These are phyloP conservation scores for Aldrovandia affinis DNA, from an alignment of 2,797 vertebrate genomes.

Conservation along the genomic window DNA sequence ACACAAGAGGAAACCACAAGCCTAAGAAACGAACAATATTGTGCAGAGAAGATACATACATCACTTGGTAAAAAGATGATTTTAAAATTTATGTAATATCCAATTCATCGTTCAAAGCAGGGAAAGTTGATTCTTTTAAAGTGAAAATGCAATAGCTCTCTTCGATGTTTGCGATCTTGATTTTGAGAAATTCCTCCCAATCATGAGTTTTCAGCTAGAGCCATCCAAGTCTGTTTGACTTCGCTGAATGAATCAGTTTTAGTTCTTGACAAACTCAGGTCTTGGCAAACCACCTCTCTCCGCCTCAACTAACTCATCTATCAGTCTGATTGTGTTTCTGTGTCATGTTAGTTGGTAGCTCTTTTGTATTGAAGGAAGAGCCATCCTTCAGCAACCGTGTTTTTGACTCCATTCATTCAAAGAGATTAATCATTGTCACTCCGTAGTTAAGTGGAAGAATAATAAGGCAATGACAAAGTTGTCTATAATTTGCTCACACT, in stretches of 20 bases:
- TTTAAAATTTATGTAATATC: background rate
- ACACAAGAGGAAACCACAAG: no score
- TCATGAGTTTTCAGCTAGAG: background rate
- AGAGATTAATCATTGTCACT: conserved; percentile 83
- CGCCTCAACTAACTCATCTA: background rate
- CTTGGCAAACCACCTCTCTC: background rate
- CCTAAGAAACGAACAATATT: background rate
- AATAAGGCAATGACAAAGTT: conserved; percentile 76
- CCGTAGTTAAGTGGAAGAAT: conserved; percentile 79
- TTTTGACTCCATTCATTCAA: conserved; percentile 67
- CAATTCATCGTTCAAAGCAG: background rate
- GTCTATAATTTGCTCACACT: conserved; percentile 66
- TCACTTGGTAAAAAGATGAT: background rate
- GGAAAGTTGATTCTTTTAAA: background rate
- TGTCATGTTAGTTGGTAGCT: background rate
- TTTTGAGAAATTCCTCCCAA: background rate
- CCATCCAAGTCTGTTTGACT: background rate
- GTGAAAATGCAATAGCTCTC: no score
- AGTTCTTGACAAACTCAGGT: background rate
- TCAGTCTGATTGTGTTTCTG: background rate
- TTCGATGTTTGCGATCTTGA: no score
- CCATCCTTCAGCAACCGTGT: conserved; percentile 7
- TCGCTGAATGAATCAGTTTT: background rate
- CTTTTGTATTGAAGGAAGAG: conserved; percentile 16
- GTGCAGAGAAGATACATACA: background rate